phyloP scores from a whole-genome alignment of 2,797 vertebrate genomes.

The Microcaecilia unicolor region DNA sequence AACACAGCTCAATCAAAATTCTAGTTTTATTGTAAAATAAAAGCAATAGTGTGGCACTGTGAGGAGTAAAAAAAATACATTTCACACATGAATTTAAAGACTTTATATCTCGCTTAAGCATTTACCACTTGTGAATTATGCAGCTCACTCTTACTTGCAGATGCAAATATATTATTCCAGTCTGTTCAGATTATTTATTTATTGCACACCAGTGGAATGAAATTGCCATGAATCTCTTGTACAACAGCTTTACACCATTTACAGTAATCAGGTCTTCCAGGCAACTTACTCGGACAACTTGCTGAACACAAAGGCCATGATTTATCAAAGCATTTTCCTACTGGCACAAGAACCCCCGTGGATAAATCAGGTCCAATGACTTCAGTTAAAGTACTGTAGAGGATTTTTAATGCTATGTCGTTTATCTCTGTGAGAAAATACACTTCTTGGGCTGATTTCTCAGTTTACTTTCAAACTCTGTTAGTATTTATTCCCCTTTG shows the following conservation, averaged over 20 bases:
- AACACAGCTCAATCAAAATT: too few species aligned
- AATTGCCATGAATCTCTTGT: conserved; percentile 31
- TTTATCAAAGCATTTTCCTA: too few species aligned
- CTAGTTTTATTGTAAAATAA: too few species aligned
- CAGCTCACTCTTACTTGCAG: conserved; percentile 33
- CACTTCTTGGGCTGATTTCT: too few species aligned
- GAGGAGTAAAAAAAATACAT: conserved; percentile 5
- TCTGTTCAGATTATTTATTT: conserved; percentile 51
- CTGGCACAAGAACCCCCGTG: too few species aligned
- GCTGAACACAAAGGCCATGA: conserved; percentile 8
- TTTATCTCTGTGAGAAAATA: too few species aligned
- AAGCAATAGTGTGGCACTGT: not conserved
- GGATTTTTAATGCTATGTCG: too few species aligned
- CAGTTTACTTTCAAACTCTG: too few species aligned
- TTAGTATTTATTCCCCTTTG: too few species aligned
- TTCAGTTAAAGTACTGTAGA: too few species aligned
- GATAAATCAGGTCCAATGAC: too few species aligned
- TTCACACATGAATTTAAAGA: not conserved
- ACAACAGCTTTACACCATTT: conserved; percentile 22
- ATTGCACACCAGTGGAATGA: conserved; percentile 29
- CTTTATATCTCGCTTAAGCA: conserved; percentile 20
- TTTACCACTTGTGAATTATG: conserved; percentile 37
- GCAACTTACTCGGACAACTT: conserved; percentile 17
- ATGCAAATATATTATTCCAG: conserved; percentile 41
- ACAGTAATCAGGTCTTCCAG: conserved; percentile 23